Evolutionary conservation across 1,140 invertebrate species (phyloP).

Genomic region (Tribolium madens): DNA sequence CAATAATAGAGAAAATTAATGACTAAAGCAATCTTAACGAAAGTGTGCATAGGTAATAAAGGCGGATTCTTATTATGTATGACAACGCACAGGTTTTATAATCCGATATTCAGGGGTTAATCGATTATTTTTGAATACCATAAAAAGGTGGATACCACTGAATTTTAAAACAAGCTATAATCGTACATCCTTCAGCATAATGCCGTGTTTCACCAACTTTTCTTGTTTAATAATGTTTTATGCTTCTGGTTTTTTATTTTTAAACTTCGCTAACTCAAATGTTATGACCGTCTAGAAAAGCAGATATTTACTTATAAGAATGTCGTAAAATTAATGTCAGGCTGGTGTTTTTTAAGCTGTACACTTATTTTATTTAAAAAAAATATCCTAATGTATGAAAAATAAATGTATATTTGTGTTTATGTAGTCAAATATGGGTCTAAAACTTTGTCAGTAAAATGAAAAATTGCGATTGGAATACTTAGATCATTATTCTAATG

Average conservation of each 20-base stretch:
- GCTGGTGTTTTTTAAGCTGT: background rate
- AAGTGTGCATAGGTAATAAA: conserved; percentile 3
- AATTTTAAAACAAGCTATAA: conserved; percentile 4
- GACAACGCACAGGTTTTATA: background rate
- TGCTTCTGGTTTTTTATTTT: background rate
- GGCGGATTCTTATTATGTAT: conserved; percentile 37
- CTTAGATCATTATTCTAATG: background rate
- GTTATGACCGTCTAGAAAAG: background rate
- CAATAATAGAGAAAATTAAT: conserved; percentile 41
- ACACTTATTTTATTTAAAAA: background rate
- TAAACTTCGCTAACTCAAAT: background rate
- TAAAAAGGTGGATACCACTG: background rate
- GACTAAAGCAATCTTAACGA: background rate
- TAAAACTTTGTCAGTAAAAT: background rate
- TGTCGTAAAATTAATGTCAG: background rate
- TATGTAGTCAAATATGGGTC: background rate
- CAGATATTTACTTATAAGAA: background rate
- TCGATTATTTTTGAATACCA: background rate
- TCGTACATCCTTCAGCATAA: background rate
- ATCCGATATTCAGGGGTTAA: background rate
- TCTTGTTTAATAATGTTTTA: background rate
- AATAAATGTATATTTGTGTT: background rate
- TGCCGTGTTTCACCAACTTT: background rate
- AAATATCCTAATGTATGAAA: too few relatives aligned
- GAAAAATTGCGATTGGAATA: background rate